Evolutionary conservation across 2,888 invertebrate species (phyloP).

Genomic region (Calameuta pallipes): DNA sequence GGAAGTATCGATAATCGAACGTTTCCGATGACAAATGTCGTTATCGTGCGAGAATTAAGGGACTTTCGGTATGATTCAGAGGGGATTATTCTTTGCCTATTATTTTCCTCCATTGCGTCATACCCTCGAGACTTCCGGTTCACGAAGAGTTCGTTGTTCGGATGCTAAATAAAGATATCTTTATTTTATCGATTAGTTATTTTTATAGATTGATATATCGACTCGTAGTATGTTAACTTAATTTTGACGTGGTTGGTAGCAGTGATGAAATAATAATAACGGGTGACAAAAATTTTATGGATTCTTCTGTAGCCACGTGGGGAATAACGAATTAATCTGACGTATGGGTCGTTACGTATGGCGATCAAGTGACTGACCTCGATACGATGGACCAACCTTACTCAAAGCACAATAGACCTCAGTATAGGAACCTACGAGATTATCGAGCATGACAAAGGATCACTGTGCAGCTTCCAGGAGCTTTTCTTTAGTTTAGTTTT

Average conservation of each 20-base stretch:
- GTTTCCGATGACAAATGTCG: conserved; percentile 41
- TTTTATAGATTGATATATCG: not conserved
- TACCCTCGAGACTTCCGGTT: not conserved
- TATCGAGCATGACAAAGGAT: not conserved
- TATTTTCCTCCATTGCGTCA: not conserved
- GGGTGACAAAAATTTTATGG: not conserved
- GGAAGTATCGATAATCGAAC: conserved; percentile 44
- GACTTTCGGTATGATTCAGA: conserved; percentile 38
- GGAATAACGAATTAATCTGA: not conserved
- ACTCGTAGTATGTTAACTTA: too few relatives aligned
- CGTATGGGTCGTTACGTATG: not conserved
- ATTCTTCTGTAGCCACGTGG: not conserved
- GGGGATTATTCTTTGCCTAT: not conserved
- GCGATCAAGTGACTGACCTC: not conserved
- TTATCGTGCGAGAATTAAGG: conserved; percentile 27
- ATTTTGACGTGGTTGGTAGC: not conserved
- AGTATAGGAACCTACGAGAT: not conserved
- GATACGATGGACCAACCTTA: not conserved
- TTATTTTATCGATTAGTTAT: not conserved
- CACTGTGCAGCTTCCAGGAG: not conserved
- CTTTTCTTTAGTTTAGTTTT: not conserved
- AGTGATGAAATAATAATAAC: not conserved
- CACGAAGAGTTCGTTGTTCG: too few relatives aligned
- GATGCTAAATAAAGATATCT: too few relatives aligned
- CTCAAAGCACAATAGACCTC: not conserved